Evolutionary conservation across 2,113 vertebrate genomes (phyloP).

Genomic region (Plestiodon gilberti): DNA sequence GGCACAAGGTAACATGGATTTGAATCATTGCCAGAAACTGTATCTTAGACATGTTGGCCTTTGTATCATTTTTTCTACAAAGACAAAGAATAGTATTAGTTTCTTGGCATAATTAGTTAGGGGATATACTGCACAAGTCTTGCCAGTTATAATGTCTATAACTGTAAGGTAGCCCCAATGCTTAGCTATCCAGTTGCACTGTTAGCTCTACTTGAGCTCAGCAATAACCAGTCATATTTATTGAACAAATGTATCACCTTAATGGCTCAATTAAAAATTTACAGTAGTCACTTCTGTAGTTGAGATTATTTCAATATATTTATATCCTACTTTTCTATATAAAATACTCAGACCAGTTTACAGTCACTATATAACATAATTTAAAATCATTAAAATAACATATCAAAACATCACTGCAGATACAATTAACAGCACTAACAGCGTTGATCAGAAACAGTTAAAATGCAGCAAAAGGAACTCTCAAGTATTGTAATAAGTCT

Average conservation of each 20-base stretch:
- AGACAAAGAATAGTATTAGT: not conserved
- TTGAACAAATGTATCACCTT: not conserved
- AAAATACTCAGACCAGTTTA: not conserved
- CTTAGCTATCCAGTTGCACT: not conserved
- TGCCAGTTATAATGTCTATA: too few species aligned
- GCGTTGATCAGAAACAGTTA: too few species aligned
- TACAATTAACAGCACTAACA: too few species aligned
- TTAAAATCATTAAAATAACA: not conserved
- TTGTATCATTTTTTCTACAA: not conserved
- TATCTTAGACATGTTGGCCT: not conserved
- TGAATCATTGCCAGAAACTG: not conserved
- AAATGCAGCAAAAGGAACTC: too few species aligned
- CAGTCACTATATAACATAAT: not conserved
- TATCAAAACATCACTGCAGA: too few species aligned
- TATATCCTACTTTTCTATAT: not conserved
- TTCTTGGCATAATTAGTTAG: not conserved
- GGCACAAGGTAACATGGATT: not conserved
- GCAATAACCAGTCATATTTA: not conserved
- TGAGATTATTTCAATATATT: not conserved
- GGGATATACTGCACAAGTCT: not conserved
- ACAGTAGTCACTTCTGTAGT: too few species aligned
- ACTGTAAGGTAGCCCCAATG: too few species aligned
- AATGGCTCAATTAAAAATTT: not conserved
- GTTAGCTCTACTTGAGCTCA: not conserved
- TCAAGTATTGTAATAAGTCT: too few species aligned